Evolutionary conservation across 2,113 vertebrate genomes (phyloP), one percentile per base, ranked within the genome.

Genomic region (Otolemur garnettii): DNA sequence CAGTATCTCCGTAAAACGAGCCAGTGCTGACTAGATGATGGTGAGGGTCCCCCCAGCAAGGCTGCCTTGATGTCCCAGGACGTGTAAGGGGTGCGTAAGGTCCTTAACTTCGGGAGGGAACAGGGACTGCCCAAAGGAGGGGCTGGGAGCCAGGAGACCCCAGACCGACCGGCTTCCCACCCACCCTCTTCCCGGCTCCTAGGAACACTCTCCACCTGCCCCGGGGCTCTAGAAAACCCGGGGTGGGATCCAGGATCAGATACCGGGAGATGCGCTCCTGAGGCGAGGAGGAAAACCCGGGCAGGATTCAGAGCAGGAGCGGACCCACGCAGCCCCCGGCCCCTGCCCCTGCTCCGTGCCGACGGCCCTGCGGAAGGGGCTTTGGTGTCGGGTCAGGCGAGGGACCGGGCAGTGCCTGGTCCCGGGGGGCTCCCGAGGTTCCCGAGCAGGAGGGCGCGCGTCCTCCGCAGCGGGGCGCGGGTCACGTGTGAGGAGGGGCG

Each of bases 401-500:
- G 19, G 69, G n/a, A 14, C n/a, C 7, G 6, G 15, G 13, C 80
- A 0, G 38, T n/a, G 45, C 45, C 21, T 18, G 55, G 89, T 64
- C 33, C 53, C 15, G 28, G 1, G 19, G 87, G 86, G 69, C 10
- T 45, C 55, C 74, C 10, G n/a, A 79, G 83, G 57, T 79, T 62
- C 33, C 19, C 11, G 93, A 33, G 82, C 38, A 19, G 74, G 62
- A 57, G 68, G 38, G 59, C 75, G 89, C 38, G 91, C 97, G 50
- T 88, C 97, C 97, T 98, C 98, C 86, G 97, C 98, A 97, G 98
- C 81, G 78, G 97, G 97, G 98, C 88, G 96, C 96, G 94, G 97
- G 98, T 98, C 98, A 98, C 98, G 98, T 87, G 95, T 85, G 94
- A 98, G 98, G 98, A 98, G 98, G 98, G 98, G 98, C 98, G 98